Evolutionary conservation across 2,113 vertebrate species (phyloP), one percentile per base, ranked within the genome.

Genomic region (Cephalopholis sonnerati): DNA sequence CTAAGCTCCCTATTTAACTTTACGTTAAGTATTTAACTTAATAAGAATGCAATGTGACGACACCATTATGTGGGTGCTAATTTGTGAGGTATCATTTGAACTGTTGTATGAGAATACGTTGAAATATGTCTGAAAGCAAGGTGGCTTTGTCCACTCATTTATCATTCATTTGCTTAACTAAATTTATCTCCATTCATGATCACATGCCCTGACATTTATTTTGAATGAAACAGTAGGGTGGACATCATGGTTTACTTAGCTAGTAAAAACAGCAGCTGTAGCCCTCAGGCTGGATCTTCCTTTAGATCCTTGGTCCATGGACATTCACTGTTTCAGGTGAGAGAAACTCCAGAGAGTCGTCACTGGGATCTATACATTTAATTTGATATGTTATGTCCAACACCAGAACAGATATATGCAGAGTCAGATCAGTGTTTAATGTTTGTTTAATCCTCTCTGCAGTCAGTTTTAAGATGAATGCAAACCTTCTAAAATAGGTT

Each of bases 211-310:
- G 59, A 54, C 53, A 55, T 48, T 2, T 29, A 20, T 7, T 17
- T 79, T 90, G 86, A 92, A 86, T 88, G 64, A 77, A 92, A 89
- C 75, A 86, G 89, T 83, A 17, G 84, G 82, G 82, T 83, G 74
- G 83, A 77, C 59, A 86, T 79, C 63, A 57, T 61, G 82, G 77
- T 77, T 89, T 67, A 81, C 87, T 91, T 65, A 90, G 65, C 25
- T 17, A 4, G 24, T 64, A 66, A 86, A 76, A 79, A 69, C 57
- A 73, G 59, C 62, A 83, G 72, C 36, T 83, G 79, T 71, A 58
- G 77, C 61, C 88, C 87, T 51, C 29, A 74, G 89, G 79, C 57
- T 59, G 78, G 68, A 67, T 70, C 15, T 57, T 73, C 62, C 74
- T 69, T 72, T 78, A 79, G 79, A 79, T 63, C n/a, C 7, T 53